Conservation (phyloP, 2,888 invertebrate species). For the Hetaerina titia region DNA sequence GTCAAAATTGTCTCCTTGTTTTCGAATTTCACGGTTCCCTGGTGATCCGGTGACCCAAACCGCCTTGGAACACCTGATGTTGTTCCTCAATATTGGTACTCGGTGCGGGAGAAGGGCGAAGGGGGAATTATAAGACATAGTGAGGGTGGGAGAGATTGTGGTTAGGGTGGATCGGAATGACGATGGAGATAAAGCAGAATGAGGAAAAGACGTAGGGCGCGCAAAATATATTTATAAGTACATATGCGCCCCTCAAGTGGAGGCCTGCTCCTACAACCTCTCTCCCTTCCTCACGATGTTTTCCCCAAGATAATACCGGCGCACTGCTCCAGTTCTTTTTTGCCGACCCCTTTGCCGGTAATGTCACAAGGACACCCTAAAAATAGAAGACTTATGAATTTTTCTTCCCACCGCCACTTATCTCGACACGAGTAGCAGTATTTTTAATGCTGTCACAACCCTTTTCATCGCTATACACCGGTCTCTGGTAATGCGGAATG, state of each 20-base stretch:
- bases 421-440: background rate
- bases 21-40: constrained; percentile 52
- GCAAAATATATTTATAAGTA: background rate
- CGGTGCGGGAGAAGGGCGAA: background rate
- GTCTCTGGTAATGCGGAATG: background rate
- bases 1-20: constrained; percentile 57
- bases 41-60: constrained; percentile 33
- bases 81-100: constrained; percentile 25
- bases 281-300: background rate
- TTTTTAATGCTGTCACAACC: background rate
- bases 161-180: background rate
- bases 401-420: background rate
- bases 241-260: background rate
- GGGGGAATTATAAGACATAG: background rate
- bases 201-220: background rate
- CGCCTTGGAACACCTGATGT: background rate
- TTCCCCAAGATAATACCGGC: background rate
- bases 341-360: background rate
- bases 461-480: background rate
- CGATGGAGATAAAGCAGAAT: background rate
- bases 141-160: background rate
- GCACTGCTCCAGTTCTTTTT: background rate
- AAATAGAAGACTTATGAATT: background rate
- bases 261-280: background rate
- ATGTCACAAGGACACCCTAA: background rate